Conservation (phyloP, 2,888 invertebrate genomes). For the Coecobrya sp. region DNA sequence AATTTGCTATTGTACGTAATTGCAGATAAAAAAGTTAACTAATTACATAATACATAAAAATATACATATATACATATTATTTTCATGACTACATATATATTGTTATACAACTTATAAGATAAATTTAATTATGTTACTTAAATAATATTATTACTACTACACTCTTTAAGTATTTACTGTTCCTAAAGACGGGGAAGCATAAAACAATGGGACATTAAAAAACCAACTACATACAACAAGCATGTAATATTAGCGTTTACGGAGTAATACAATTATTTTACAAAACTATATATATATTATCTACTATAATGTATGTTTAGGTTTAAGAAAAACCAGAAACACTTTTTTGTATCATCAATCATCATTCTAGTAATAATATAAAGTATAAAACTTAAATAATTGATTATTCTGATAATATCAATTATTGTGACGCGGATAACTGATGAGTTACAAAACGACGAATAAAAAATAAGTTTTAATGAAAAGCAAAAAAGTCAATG, state of each 20-base stretch:
- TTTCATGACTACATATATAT: neutral
- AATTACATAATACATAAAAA: too few relatives aligned
- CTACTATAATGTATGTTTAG: too few relatives aligned
- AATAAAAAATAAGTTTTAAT: conserved; percentile 1
- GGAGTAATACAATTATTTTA: conserved; percentile 14
- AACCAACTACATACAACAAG: too few relatives aligned
- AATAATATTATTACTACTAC: too few relatives aligned
- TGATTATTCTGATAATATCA: conserved; percentile 35
- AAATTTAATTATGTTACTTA: too few relatives aligned
- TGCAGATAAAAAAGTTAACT: neutral
- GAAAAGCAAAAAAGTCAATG: neutral
- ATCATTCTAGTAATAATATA: neutral
- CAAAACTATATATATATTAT: neutral
- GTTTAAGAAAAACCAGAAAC: neutral
- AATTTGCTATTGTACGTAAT: neutral
- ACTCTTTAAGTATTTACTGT: too few relatives aligned
- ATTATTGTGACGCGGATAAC: neutral
- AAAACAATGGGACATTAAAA: too few relatives aligned
- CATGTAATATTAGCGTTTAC: too few relatives aligned
- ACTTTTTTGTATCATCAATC: conserved; percentile 31
- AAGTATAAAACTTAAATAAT: neutral
- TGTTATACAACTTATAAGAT: too few relatives aligned
- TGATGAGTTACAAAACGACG: conserved; percentile 5
- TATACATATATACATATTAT: conserved; percentile 1
- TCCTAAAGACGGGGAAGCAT: neutral